Conservation (phyloP, 2,113 vertebrate genomes). For the Egretta garzetta region DNA sequence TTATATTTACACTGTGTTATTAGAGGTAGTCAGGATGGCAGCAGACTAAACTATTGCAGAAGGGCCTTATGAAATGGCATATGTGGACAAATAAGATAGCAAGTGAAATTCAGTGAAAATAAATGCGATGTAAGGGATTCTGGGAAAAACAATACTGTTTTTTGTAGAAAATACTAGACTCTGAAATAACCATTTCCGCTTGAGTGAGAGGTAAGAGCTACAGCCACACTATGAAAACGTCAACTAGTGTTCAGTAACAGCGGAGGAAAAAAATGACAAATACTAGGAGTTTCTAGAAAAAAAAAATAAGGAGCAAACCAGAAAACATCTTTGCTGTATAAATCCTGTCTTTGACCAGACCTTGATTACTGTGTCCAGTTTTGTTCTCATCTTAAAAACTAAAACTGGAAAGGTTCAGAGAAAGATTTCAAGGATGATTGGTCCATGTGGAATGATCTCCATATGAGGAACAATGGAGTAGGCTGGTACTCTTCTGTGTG, state of each 20-base stretch:
- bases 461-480: neutral
- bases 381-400: neutral
- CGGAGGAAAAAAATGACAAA: neutral
- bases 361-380: neutral
- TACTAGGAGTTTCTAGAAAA: neutral
- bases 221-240: neutral
- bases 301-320: neutral
- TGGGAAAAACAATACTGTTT: neutral
- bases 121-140: neutral
- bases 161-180: neutral
- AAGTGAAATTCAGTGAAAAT: neutral
- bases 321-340: neutral
- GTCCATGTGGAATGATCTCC: neutral
- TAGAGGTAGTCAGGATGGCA: neutral
- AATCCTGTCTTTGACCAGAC: neutral
- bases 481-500: neutral
- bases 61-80: neutral
- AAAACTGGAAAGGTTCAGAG: neutral
- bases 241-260: neutral
- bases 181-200: neutral
- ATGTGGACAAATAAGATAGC: neutral
- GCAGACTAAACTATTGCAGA: neutral
- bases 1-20: neutral
- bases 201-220: neutral
- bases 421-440: neutral